phyloP scores from a whole-genome alignment of 2,113 vertebrate species.

The Balaeniceps rex region DNA sequence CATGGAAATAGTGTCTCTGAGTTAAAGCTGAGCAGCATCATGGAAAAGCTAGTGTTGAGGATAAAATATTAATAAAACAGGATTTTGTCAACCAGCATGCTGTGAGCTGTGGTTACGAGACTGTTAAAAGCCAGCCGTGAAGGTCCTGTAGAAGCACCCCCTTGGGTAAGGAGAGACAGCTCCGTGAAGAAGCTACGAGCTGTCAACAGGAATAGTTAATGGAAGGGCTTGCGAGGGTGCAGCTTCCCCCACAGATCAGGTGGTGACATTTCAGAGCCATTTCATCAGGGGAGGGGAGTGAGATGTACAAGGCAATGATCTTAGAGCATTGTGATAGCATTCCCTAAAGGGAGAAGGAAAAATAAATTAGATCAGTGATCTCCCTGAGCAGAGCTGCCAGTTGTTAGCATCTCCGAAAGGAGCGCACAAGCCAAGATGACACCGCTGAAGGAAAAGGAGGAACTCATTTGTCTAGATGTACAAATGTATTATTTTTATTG shows the following conservation, averaged over 20 bases:
- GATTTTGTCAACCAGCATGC: background rate
- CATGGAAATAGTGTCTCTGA: background rate
- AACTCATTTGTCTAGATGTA: constrained; percentile 18
- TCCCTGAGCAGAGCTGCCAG: constrained; percentile 41
- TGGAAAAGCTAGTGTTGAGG: background rate
- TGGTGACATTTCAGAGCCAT: constrained; percentile 46
- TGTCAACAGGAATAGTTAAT: constrained; percentile 50
- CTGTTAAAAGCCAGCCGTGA: constrained; percentile 8
- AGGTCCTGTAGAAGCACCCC: background rate
- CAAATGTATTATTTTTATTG: constrained; percentile 20
- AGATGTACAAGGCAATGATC: constrained; percentile 39
- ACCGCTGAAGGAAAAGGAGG: background rate
- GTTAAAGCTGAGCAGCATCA: background rate
- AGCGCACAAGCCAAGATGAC: background rate
- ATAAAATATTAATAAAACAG: background rate
- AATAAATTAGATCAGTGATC: constrained; percentile 66
- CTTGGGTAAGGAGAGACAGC: constrained; percentile 2
- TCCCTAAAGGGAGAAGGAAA: constrained; percentile 41
- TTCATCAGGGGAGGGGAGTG: constrained; percentile 36
- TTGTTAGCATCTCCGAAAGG: constrained; percentile 29
- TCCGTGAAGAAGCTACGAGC: background rate
- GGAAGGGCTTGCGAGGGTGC: background rate
- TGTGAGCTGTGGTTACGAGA: background rate
- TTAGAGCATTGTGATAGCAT: constrained; percentile 50
- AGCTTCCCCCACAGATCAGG: background rate